Evolutionary conservation across 2,888 invertebrate species (phyloP), one percentile per base, ranked within the genome.

Genomic region (Metellina segmentata): DNA sequence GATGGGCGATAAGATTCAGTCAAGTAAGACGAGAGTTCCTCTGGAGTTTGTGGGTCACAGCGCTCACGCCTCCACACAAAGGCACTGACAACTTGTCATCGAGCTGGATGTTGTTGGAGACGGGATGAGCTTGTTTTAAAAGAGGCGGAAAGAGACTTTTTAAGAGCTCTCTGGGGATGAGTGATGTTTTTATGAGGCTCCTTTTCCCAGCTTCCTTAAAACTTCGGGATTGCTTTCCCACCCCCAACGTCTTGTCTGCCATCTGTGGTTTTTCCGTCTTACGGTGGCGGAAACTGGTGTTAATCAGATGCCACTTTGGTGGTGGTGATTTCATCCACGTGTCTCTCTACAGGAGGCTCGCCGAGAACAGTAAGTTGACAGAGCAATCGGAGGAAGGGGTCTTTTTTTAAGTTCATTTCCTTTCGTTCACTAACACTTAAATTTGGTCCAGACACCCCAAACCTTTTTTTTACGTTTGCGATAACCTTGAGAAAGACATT

Each of bases 111-210:
- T 91, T 87, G 87, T 91, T 91, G 86, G 34, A 82, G 86, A 82
- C 74, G 34, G 34, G 34, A 34, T 34, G 90, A 91, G 78, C 71
- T 48, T 52, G 61, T 71, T 71, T 79, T 34, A 79, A 70, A 91
- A 86, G 86, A 53, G 74, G 53, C 75, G 90, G 86, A 77, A 87
- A 83, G 86, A 69, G 78, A 51, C 53, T 49, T 75, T 81, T 90
- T 20, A 85, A 85, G 85, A 13, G 77, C 74, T 78, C 78, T 71
- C 61, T 71, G 75, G 34, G n/a, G 49, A 52, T 48, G 82, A 87
- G 82, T 78, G 83, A 91, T 78, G 82, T 74, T 91, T 53, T 91
- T 91, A 71, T 83, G 91, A 83, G 87, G 81, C 75, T 90, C 69
- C 75, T 34, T 34, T 34, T 81, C 78, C 69, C 48, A 69, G 48